Evolutionary conservation across 2,888 invertebrate genomes (phyloP).

Genomic region (Flabesymbios commensalis): DNA sequence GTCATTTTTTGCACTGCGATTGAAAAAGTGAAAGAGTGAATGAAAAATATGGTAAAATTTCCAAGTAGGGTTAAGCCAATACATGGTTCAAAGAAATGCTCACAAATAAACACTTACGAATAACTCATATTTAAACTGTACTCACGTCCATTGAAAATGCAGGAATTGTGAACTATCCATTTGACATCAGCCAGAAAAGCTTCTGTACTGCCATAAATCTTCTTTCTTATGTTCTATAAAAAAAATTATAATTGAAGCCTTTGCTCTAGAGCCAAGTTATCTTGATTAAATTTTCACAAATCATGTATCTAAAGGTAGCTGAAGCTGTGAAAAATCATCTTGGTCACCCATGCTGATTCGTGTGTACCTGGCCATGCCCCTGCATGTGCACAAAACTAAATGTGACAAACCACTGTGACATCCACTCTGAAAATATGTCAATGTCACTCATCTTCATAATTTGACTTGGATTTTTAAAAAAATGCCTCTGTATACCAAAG

Average conservation of each 20-base stretch:
- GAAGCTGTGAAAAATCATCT: too few relatives aligned
- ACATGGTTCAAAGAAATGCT: neutral
- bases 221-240: slow-evolving; percentile 72
- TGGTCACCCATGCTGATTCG: too few relatives aligned
- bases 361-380: too few relatives aligned
- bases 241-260: neutral
- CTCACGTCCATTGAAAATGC: slow-evolving; percentile 86
- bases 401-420: too few relatives aligned
- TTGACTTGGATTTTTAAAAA: too few relatives aligned
- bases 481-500: too few relatives aligned
- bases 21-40: too few relatives aligned
- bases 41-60: neutral
- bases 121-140: slow-evolving; percentile 34
- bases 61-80: neutral
- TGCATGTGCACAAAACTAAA: too few relatives aligned
- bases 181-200: slow-evolving; percentile 87
- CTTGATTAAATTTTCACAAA: neutral
- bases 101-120: neutral
- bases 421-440: too few relatives aligned
- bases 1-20: too few relatives aligned
- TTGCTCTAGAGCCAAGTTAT: neutral
- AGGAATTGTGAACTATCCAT: slow-evolving; percentile 93
- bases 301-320: too few relatives aligned
- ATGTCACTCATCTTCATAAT: too few relatives aligned
- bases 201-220: slow-evolving; percentile 82